A percentile compares a stretch with the other conserved stretches of the same genome.
phyloP scores from a whole-genome alignment of 2,797 vertebrate genomes.

The Gymnodraco acuticeps region DNA sequence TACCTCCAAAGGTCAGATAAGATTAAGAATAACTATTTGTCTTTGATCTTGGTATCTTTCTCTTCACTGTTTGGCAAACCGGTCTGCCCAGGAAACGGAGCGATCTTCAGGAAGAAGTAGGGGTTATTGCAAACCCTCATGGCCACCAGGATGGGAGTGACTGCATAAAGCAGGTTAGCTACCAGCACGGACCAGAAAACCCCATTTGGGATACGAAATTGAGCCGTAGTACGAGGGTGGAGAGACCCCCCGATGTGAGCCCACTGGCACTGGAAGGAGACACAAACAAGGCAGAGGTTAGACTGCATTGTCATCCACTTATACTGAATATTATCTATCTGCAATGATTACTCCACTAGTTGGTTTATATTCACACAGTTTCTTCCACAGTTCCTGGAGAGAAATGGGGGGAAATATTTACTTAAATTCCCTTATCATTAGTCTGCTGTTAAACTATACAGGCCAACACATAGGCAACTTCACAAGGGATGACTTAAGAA shows the following conservation, averaged over 20 bases:
- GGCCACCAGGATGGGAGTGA: conserved; percentile 86
- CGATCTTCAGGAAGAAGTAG: conserved; percentile 86
- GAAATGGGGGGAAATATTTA: conserved; percentile 6
- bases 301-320: not conserved
- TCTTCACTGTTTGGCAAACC: conserved; percentile 77
- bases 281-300: conserved; percentile 22
- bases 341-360: not conserved
- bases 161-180: conserved; percentile 84
- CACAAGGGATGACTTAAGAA: conserved; percentile 21
- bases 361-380: conserved; percentile 21
- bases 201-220: conserved; percentile 87
- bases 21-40: conserved; percentile 61
- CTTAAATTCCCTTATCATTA: conserved; percentile 38
- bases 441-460: conserved; percentile 31
- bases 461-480: conserved; percentile 13
- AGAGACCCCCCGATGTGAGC: conserved; percentile 88
- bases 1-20: conserved; percentile 40
- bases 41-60: conserved; percentile 84
- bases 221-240: conserved; percentile 88
- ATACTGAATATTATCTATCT: not conserved
- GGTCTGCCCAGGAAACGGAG: conserved; percentile 60
- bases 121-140: conserved; percentile 85
- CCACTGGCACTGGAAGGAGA: conserved; percentile 90
- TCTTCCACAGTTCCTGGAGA: conserved; percentile 15
- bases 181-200: conserved; percentile 81